phyloP scores from a whole-genome alignment of 2,888 invertebrate genomes.

The Ditula angustiorana region DNA sequence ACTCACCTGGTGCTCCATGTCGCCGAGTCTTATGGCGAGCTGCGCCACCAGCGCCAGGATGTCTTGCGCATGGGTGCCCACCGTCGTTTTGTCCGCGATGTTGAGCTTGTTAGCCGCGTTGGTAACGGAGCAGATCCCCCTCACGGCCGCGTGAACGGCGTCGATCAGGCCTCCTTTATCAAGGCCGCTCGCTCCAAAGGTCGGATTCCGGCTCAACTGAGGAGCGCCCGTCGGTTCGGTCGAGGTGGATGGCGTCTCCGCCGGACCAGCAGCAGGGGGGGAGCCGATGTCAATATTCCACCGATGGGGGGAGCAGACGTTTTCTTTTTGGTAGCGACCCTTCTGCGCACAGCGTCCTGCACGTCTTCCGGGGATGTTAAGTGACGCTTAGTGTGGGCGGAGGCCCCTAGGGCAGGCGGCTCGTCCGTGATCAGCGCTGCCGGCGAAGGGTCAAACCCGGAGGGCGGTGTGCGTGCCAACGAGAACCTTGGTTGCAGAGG shows the following conservation, averaged over 20 bases:
- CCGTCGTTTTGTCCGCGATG: constrained; percentile 4
- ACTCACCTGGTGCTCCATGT: not conserved
- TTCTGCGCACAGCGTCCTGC: constrained; percentile 3
- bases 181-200: not conserved
- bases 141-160: constrained; percentile 6
- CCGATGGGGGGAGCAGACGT: not conserved
- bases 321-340: not conserved
- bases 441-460: no score
- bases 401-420: no score
- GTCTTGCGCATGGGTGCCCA: not conserved
- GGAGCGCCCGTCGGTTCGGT: not conserved
- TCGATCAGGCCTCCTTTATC: constrained; percentile 22
- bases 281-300: not conserved
- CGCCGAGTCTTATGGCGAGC: not conserved
- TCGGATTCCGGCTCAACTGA: not conserved
- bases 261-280: not conserved
- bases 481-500: no score
- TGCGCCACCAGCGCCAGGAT: not conserved
- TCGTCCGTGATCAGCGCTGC: no score
- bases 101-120: constrained; percentile 37
- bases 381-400: not conserved
- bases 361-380: constrained; percentile 19
- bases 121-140: constrained; percentile 14
- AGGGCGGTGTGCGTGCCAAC: no score
- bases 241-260: not conserved